Evolutionary conservation across 2,797 vertebrate species (phyloP).

Genomic region (Pipistrellus kuhlii): DNA sequence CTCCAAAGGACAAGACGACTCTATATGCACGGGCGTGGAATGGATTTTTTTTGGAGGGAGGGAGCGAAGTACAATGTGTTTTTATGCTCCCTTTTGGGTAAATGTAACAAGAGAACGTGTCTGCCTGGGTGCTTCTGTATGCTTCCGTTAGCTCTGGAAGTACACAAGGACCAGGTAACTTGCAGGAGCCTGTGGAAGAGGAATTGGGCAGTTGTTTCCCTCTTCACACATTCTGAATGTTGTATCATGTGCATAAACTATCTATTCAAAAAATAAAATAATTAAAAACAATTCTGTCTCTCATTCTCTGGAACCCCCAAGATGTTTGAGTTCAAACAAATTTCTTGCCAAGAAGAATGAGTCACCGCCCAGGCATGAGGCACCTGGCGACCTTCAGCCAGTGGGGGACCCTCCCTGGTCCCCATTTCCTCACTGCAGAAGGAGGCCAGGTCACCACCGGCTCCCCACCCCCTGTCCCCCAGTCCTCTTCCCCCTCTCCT

Average conservation of each 20-base stretch:
- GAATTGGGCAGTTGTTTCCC: neutral
- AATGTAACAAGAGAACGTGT: neutral
- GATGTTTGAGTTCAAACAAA: slow-evolving; percentile 3
- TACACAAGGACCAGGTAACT: too few species aligned
- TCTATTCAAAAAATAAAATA: slow-evolving; percentile 59
- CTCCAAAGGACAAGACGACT: neutral
- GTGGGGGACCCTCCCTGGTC: neutral
- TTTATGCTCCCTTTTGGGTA: too few species aligned
- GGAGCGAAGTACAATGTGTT: neutral
- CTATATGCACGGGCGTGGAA: fast-evolving
- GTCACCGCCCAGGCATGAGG: neutral
- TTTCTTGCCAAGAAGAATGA: neutral
- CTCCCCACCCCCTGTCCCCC: fast-evolving
- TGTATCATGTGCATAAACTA: neutral
- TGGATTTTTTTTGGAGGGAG: neutral
- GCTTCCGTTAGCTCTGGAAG: neutral
- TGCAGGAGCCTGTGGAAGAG: neutral
- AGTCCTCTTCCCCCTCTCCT: neutral
- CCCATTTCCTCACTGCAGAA: neutral
- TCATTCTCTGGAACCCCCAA: neutral
- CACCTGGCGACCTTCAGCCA: neutral
- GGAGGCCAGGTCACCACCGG: fast-evolving
- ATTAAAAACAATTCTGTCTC: neutral
- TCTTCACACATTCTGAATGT: neutral
- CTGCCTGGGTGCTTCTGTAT: neutral